A percentile compares a stretch with the other conserved stretches of the same genome.
Evolutionary conservation across 2,888 invertebrate species (phyloP).

Genomic region (Chloromyia formosa): DNA sequence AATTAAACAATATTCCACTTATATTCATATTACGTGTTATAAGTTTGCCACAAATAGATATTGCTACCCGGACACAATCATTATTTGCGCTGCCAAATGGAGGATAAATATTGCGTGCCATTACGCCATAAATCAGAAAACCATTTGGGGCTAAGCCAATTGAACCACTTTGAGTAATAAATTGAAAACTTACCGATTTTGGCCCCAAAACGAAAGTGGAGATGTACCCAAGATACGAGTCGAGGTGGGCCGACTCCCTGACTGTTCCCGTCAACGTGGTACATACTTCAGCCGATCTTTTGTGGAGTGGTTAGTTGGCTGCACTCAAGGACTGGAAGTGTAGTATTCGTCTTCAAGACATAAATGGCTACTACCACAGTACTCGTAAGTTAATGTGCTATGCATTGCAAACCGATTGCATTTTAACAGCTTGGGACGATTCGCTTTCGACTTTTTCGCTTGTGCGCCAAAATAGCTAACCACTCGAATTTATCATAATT

Average conservation of each 20-base stretch:
- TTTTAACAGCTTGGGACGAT: neutral
- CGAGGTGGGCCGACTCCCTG: neutral
- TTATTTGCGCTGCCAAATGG: constrained; percentile 49
- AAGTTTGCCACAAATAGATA: constrained; percentile 46
- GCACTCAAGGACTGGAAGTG: neutral
- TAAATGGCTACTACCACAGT: neutral
- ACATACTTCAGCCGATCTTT: too few relatives aligned
- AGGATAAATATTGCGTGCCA: constrained; percentile 57
- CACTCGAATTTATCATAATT: constrained; percentile 47
- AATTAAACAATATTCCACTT: constrained; percentile 37
- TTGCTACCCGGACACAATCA: constrained; percentile 49
- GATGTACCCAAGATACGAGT: neutral
- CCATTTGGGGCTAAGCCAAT: constrained; percentile 57
- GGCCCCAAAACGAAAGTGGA: constrained; percentile 47
- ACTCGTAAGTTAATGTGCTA: neutral
- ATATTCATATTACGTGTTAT: constrained; percentile 12
- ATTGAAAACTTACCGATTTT: constrained; percentile 58
- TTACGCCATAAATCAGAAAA: constrained; percentile 59
- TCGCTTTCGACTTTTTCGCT: neutral
- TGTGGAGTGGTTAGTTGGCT: neutral
- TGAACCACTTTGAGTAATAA: constrained; percentile 58
- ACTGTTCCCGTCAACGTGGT: neutral
- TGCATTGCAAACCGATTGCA: neutral
- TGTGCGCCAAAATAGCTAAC: constrained; percentile 47
- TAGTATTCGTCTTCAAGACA: neutral